phyloP scores from a whole-genome alignment of 2,113 vertebrate species.

The Python bivittatus region DNA sequence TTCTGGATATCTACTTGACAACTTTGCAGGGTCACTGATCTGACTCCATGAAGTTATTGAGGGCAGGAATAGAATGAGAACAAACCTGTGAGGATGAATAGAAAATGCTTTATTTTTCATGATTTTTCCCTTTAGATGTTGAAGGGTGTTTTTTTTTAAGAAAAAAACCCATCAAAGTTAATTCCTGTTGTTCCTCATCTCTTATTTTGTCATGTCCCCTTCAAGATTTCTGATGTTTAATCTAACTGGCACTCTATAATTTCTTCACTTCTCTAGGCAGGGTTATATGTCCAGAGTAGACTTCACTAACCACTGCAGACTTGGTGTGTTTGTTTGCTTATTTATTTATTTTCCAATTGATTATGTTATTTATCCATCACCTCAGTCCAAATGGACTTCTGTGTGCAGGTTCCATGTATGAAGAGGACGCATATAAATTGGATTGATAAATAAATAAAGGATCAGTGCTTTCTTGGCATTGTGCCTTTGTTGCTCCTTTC shows the following conservation, averaged over 20 bases:
- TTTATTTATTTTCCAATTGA: too few species aligned
- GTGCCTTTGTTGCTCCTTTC: too few species aligned
- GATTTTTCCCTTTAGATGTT: neutral
- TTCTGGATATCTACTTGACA: neutral
- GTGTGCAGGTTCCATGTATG: too few species aligned
- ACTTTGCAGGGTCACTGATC: neutral
- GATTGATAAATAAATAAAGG: too few species aligned
- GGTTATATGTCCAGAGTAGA: too few species aligned
- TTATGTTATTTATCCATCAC: too few species aligned
- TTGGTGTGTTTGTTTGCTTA: too few species aligned
- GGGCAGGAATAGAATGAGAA: accelerated
- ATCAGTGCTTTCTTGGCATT: too few species aligned
- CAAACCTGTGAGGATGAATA: neutral
- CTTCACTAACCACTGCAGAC: too few species aligned
- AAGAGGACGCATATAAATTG: too few species aligned
- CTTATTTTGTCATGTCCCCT: neutral
- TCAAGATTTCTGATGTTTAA: neutral
- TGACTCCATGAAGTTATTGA: neutral
- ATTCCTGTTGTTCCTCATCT: neutral
- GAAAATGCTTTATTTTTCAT: neutral
- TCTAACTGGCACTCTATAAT: neutral
- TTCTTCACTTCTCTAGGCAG: too few species aligned
- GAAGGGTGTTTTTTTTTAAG: neutral
- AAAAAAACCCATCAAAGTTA: neutral
- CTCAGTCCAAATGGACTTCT: too few species aligned